Percentiles rank a stretch among this genome's conserved stretches.
Conservation (phyloP, 2,888 invertebrate species). For the Pandemis corylana region DNA sequence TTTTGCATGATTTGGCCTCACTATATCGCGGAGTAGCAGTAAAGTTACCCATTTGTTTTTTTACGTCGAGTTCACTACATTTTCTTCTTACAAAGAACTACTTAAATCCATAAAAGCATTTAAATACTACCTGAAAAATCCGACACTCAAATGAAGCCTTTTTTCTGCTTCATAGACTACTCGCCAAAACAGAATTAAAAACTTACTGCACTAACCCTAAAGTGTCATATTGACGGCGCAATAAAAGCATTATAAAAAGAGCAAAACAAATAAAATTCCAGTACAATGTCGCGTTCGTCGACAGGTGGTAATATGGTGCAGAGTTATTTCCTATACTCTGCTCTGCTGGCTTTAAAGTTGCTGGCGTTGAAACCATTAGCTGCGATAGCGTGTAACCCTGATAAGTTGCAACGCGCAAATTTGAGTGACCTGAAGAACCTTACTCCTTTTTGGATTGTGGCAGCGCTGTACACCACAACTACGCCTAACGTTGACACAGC, state of each 20-base stretch:
- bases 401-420: slow-evolving; percentile 60
- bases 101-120: not conserved
- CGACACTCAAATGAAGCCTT: not conserved
- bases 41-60: too few species aligned
- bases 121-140: not conserved
- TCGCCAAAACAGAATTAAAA: not conserved
- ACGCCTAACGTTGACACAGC: slow-evolving; percentile 53
- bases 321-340: slow-evolving; percentile 65
- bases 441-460: slow-evolving; percentile 67
- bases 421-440: slow-evolving; percentile 66
- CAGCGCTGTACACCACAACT: slow-evolving; percentile 56
- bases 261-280: not conserved
- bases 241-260: slow-evolving; percentile 16
- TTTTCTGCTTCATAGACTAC: not conserved
- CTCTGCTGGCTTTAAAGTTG: slow-evolving; percentile 61
- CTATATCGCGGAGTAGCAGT: too few species aligned
- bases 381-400: slow-evolving; percentile 60
- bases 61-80: not conserved
- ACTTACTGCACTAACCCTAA: not conserved
- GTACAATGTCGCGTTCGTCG: not conserved
- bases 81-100: not conserved
- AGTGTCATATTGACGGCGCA: slow-evolving; percentile 1
- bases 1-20: too few species aligned
- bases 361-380: slow-evolving; percentile 60
- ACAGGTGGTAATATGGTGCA: slow-evolving; percentile 46